Conservation (phyloP, 2,797 vertebrate genomes). For the Gallirallus australis region DNA sequence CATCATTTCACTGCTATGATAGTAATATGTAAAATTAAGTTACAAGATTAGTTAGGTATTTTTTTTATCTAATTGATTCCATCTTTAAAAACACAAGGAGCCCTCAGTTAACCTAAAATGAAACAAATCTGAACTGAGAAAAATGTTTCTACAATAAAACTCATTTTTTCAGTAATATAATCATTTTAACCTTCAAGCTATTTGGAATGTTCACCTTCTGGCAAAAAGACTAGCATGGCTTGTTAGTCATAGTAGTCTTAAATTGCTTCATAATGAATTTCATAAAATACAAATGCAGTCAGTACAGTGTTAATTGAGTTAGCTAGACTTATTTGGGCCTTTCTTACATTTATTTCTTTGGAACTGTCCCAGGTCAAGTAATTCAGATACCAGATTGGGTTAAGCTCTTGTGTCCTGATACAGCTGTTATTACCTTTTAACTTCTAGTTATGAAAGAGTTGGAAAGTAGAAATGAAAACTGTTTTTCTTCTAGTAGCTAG, state of each 20-base stretch:
- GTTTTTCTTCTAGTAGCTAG: neutral
- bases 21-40: neutral
- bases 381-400: neutral
- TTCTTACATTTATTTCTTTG: constrained; percentile 32
- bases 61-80: neutral
- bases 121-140: neutral
- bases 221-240: neutral
- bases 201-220: neutral
- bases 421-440: neutral
- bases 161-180: neutral
- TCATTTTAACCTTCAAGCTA: neutral
- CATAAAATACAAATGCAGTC: constrained; percentile 3
- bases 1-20: neutral
- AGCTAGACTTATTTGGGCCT: neutral
- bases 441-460: neutral
- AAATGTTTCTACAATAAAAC: neutral
- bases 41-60: neutral
- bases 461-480: neutral
- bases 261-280: constrained; percentile 6
- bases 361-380: neutral
- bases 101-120: neutral
- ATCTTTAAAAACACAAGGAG: neutral
- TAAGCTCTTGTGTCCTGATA: neutral
- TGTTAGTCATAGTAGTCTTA: neutral
- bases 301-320: neutral